Evolutionary conservation across 2,888 invertebrate genomes (phyloP).

Genomic region (Lamellibrachia columna): DNA sequence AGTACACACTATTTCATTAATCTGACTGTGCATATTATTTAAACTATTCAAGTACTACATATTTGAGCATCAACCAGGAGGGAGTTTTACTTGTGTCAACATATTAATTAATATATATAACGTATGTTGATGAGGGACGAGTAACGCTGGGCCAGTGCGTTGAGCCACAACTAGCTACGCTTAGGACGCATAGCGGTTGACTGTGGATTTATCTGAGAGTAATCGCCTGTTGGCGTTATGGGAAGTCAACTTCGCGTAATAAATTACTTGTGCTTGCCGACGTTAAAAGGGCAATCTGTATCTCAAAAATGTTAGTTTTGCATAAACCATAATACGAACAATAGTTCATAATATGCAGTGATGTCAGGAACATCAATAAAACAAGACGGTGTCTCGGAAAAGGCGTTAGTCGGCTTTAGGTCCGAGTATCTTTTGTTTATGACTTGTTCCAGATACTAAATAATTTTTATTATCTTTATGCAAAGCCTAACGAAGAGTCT

Average conservation of each 20-base stretch:
- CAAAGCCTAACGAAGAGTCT: too few relatives aligned
- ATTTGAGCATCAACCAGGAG: too few relatives aligned
- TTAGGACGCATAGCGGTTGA: background rate
- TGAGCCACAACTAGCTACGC: background rate
- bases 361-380: background rate
- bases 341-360: background rate
- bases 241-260: constrained; percentile 18
- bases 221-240: background rate
- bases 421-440: background rate
- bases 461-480: too few relatives aligned
- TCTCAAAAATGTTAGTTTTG: background rate
- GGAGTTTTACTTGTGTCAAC: too few relatives aligned
- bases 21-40: too few relatives aligned
- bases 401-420: background rate
- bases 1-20: too few relatives aligned
- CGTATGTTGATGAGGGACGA: too few relatives aligned
- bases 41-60: too few relatives aligned
- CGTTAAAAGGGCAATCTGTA: background rate
- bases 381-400: background rate
- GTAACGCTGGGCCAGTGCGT: background rate
- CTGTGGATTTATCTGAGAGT: background rate
- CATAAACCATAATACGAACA: background rate
- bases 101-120: too few relatives aligned
- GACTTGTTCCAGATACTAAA: too few relatives aligned
- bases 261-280: constrained; percentile 74